Evolutionary conservation across 2,113 vertebrate species (phyloP), one percentile per base, ranked within the genome.

Genomic region (Dipodomys merriami): DNA sequence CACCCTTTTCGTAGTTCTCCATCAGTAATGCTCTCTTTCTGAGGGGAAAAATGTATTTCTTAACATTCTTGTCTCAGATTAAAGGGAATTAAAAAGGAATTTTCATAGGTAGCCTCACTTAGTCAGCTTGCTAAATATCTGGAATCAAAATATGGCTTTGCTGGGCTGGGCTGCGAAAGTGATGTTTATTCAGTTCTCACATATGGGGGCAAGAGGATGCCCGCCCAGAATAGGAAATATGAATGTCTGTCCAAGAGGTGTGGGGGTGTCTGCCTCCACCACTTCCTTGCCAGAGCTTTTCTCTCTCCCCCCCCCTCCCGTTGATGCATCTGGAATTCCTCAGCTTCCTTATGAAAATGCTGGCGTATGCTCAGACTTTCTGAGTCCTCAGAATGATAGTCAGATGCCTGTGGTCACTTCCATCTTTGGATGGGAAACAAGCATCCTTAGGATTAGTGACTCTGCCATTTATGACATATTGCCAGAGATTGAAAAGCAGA

Each of bases 321-420:
- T 95, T 88, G 91, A 72, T 77, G 78, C 60, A 83, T 0, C 18
- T 97, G 96, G 96, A 97, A 97, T 97, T 98, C 95, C 96, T 98
- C 83, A 77, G 69, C 92, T 98, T 97, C 96, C 97, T 98, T 97
- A 95, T 77, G 53, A 96, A 95, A 93, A 97, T 96, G 93, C 96
- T 97, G 96, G 91, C 97, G 87, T 97, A 97, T 97, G 88, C 94
- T 97, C 97, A 97, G 96, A 96, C 91, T 97, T 96, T 96, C 44
- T 97, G 95, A 97, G 88, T 94, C 88, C 91, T 79, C 22, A 97
- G 93, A 96, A 78, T 83, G 93, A 96, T 97, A 93, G 93, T 95
- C 96, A 78, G 84, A 95, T 97, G 96, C 90, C 96, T 96, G 90
- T 86, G 93, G 83, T 95, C 97, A 95, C 92, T 96, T 96, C 82